These are phyloP conservation scores for Hyles euphorbiae DNA, from an alignment of 1,140 invertebrate genomes.

Conservation along the genomic window DNA sequence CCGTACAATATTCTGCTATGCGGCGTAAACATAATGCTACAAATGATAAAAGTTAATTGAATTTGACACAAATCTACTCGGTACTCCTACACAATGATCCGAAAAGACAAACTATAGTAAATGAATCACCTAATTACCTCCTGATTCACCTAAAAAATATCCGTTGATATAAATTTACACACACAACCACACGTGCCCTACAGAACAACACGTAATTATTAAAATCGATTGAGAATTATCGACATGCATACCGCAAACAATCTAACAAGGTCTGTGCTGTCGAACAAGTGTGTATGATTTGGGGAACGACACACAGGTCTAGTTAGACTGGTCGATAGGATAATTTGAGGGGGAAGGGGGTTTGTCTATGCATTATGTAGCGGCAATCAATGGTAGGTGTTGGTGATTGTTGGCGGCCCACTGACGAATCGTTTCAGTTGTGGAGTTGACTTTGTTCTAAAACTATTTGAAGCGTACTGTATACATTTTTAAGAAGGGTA, in stretches of 20 bases:
- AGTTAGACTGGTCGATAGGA: constrained; percentile 21
- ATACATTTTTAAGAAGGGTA: neutral
- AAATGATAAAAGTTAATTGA: too few relatives aligned
- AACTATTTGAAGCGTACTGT: neutral
- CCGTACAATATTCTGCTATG: too few relatives aligned
- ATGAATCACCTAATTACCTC: too few relatives aligned
- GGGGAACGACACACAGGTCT: constrained; percentile 10
- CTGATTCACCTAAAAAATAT: too few relatives aligned
- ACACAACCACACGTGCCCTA: constrained; percentile 14
- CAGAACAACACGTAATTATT: constrained; percentile 36
- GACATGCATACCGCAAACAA: constrained; percentile 32
- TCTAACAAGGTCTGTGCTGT: constrained; percentile 12
- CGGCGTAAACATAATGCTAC: too few relatives aligned
- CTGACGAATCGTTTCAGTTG: constrained; percentile 23
- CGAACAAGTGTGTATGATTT: neutral
- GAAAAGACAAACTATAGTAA: too few relatives aligned
- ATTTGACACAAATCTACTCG: too few relatives aligned
- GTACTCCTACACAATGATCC: too few relatives aligned
- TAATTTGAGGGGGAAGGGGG: constrained; percentile 32
- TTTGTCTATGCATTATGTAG: constrained; percentile 64
- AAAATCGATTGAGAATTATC: constrained; percentile 49
- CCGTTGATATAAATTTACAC: neutral
- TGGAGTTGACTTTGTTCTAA: constrained; percentile 14
- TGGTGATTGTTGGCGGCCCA: constrained; percentile 47
- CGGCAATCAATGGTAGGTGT: constrained; percentile 64